Percentiles rank a stretch among this genome's conserved stretches.
phyloP scores from a whole-genome alignment of 2,888 invertebrate species.

The Andrena praecox region DNA sequence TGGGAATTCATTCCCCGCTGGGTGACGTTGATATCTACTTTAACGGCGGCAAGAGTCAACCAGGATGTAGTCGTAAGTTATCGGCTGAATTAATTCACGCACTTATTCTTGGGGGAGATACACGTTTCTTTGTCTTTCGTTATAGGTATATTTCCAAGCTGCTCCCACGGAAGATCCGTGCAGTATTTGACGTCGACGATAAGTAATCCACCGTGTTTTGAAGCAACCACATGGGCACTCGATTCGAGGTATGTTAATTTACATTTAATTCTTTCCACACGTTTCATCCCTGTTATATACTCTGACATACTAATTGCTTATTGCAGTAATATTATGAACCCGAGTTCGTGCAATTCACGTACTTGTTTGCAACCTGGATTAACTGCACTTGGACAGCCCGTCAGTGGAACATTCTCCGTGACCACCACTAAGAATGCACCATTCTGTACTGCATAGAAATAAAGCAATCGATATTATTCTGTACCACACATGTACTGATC shows the following conservation, averaged over 20 bases:
- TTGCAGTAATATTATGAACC: background rate
- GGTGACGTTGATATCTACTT: conserved; percentile 12
- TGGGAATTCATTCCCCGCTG: background rate
- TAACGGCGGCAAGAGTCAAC: conserved; percentile 18
- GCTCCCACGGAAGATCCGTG: conserved; percentile 24
- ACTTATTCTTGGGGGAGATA: too few relatives aligned
- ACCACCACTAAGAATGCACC: background rate
- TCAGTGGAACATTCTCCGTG: background rate
- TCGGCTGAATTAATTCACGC: background rate
- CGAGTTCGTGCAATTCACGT: background rate
- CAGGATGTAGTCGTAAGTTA: conserved; percentile 30
- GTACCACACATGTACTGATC: too few relatives aligned
- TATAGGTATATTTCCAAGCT: background rate
- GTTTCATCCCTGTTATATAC: background rate
- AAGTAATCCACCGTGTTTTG: background rate
- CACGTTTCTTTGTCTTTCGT: background rate
- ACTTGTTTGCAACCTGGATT: background rate
- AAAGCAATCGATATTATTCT: background rate
- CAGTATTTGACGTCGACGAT: background rate
- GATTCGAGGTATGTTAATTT: background rate
- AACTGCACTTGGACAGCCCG: background rate
- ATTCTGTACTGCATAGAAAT: conserved; percentile 5
- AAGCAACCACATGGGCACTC: background rate
- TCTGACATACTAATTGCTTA: background rate
- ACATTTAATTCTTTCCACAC: background rate